Conservation (phyloP, 2,797 vertebrate species). For the Fistularia commersonii region DNA sequence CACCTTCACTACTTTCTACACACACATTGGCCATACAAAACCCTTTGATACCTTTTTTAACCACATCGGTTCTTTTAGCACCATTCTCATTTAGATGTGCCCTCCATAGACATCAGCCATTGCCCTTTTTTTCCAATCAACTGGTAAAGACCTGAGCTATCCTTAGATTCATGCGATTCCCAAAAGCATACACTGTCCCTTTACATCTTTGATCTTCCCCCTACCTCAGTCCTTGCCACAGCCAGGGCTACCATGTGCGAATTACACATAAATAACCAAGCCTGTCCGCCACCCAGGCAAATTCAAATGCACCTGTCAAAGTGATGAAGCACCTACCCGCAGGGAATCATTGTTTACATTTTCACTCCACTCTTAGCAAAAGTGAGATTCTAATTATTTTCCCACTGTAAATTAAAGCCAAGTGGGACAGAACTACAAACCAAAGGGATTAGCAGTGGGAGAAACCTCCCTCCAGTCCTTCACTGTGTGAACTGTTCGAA, state of each 20-base stretch:
- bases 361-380: conserved; percentile 98
- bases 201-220: conserved; percentile 36
- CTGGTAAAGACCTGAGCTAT: too few relatives aligned
- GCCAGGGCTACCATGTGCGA: conserved; percentile 83
- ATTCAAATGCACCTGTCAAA: conserved; percentile 99
- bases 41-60: too few relatives aligned
- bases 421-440: conserved; percentile 86
- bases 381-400: conserved; percentile 99
- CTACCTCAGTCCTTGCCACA: conserved; percentile 62
- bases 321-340: conserved; percentile 99
- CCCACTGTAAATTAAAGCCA: conserved; percentile 99
- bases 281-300: conserved; percentile 97
- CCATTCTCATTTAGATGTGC: neutral
- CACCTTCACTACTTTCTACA: too few relatives aligned
- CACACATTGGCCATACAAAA: too few relatives aligned
- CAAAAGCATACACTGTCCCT: neutral
- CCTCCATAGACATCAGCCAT: too few relatives aligned
- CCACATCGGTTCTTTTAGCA: neutral
- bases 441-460: conserved; percentile 65
- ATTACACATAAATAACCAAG: conserved; percentile 99
- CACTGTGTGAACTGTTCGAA: conserved; percentile 26
- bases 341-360: conserved; percentile 99
- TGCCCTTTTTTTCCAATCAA: too few relatives aligned
- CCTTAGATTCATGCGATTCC: too few relatives aligned
- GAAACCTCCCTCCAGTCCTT: conserved; percentile 28